Evolutionary conservation across 2,113 vertebrate genomes (phyloP), one percentile per base, ranked within the genome.

Genomic region (Elachura formosa): DNA sequence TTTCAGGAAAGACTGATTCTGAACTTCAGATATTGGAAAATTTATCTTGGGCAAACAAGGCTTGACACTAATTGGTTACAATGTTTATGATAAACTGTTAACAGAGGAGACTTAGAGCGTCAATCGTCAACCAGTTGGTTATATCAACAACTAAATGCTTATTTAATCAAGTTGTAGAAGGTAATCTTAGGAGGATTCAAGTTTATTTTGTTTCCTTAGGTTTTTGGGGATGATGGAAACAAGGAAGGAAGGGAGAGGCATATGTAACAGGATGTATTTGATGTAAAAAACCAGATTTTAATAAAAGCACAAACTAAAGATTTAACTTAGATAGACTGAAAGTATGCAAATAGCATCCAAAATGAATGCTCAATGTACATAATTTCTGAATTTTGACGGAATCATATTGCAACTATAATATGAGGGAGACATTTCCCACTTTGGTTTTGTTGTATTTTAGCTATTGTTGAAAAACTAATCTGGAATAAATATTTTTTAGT

Each of bases 61-160:
- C 26, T 80, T 83, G 84, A 91, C 90, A 89, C 31, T 94, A 91
- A 93, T 85, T 96, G 84, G 41, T 93, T 87, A 91, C 85, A 95
- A 80, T 88, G 59, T 22, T 49, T 95, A 51, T 59, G 86, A 92
- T 88, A 94, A 92, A 90, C 67, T 67, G 19, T 80, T 96, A 94
- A 55, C 72, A 81, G 79, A 24, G 46, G 56, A 52, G 64, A 85
- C 40, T 85, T 76, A 89, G 24, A 86, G 36, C 59, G 72, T 95
- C 85, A 92, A 38, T 92, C 16, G 2, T 91, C 78, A 90, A 82
- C 61, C 62, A 56, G 31, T 41, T 11, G 1, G 58, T 80, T 93
- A 29, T 83, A 76, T 90, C 85, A 83, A 92, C 75, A 86, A 58
- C 26, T 69, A 77, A 86, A 71, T 86, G 75, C 11, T 91, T 94